Evolutionary conservation across 2,888 invertebrate genomes (phyloP).

Genomic region (Limnephilus lunatus): DNA sequence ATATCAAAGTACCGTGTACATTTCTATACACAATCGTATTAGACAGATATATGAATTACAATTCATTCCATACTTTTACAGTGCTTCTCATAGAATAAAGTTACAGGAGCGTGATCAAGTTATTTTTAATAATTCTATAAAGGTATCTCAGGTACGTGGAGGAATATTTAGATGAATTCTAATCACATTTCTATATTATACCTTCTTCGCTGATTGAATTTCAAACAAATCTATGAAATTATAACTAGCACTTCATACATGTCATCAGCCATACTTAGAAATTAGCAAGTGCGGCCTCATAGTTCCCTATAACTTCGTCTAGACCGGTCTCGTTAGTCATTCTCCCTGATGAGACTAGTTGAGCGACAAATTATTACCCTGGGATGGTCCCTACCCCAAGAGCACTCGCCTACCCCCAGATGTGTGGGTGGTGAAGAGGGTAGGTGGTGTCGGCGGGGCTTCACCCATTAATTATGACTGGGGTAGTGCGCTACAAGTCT

Average conservation of each 20-base stretch:
- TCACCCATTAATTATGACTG: neutral
- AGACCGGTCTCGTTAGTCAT: slow-evolving; percentile 17
- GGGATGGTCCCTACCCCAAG: neutral
- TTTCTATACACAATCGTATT: too few species aligned
- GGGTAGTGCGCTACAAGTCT: neutral
- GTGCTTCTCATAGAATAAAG: too few species aligned
- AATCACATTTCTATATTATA: neutral
- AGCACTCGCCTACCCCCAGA: neutral
- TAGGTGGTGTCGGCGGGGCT: neutral
- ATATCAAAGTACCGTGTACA: too few species aligned
- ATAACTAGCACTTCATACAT: neutral
- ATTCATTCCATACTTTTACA: too few species aligned
- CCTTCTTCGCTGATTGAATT: neutral
- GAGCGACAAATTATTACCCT: slow-evolving; percentile 32
- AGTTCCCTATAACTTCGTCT: slow-evolving; percentile 8
- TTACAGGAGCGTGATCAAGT: too few species aligned
- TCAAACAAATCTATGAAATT: neutral
- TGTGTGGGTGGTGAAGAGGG: neutral
- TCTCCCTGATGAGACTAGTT: slow-evolving; percentile 23
- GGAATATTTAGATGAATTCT: too few species aligned
- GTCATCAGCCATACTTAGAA: neutral
- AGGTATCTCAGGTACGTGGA: neutral
- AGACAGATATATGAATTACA: too few species aligned
- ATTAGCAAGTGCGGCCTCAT: neutral
- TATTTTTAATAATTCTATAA: neutral